Evolutionary conservation across 2,797 vertebrate genomes (phyloP), one percentile per base, ranked within the genome.

Genomic region (Acanthurus leucopareius): DNA sequence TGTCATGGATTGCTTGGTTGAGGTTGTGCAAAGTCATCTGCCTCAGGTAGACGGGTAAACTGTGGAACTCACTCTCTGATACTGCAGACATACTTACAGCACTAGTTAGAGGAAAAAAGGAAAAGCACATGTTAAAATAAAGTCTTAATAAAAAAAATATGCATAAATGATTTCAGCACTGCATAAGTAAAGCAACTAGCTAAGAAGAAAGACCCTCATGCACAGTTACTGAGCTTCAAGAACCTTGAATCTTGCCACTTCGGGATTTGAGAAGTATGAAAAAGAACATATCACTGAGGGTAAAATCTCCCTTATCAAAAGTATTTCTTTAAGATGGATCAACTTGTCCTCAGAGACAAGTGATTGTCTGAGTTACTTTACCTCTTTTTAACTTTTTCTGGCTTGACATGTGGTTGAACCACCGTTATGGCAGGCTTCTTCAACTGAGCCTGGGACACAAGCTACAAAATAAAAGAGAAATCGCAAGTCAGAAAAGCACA

Each of bases 301-400:
- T 47, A 11, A n/a, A 15, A 6, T 5, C 38, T 42, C 14, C 14
- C 14, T 38, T 11, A 11, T 56, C 2, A 13, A 38, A 47, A 42
- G 20, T 8, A 16, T 54, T 45, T 15, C 10, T 54, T 16, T 2
- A 65, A n/a, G 3, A 10, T 11, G 42, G n/a, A 28, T 54, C 1
- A 48, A 2, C 20, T 10, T 1, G 3, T 4, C 0, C 10, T 17
- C 2, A 10, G 16, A n/a, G n/a, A 4, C 2, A 6, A 19, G 11
- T 42, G n/a, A 10, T 47, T 66, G n/a, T 40, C 5, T 13, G 20
- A 22, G 35, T 45, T 22, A 15, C 17, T 69, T 82, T 75, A 96
- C 96, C 95, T 87, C 82, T 94, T 96, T 83, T 17, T 64, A 17
- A 95, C 92, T 79, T 95, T 97, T 73, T 94, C 93, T 54, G 53